Conservation (phyloP, 2,797 vertebrate species). For the Rhabdomys pumilio region DNA sequence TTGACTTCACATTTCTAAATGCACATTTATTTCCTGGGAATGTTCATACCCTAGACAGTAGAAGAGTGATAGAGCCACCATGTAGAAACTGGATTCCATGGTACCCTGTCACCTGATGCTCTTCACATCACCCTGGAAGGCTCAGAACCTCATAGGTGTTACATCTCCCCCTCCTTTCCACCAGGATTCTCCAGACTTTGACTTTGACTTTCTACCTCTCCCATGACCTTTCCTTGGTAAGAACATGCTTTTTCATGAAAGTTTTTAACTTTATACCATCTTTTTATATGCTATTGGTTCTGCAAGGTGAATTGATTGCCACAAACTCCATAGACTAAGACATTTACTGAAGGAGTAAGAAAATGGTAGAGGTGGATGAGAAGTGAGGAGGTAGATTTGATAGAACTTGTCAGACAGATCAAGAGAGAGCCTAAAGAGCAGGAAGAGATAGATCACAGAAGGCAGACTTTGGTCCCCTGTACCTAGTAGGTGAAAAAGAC, state of each 20-base stretch:
- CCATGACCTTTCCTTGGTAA: not conserved
- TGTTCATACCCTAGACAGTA: no score
- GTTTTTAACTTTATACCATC: not conserved
- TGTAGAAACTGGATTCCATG: not conserved
- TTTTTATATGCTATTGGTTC: not conserved
- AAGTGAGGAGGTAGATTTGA: no score
- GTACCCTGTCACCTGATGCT: not conserved
- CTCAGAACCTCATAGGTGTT: not conserved
- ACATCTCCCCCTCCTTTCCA: no score
- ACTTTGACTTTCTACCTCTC: not conserved
- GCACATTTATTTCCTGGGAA: not conserved
- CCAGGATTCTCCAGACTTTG: not conserved
- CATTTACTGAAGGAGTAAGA: not conserved
- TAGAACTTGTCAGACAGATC: not conserved
- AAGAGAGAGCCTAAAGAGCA: not conserved
- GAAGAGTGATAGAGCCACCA: not conserved
- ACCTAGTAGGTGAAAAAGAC: not conserved
- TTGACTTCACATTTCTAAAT: not conserved
- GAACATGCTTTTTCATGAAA: not conserved
- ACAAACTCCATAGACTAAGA: not conserved
- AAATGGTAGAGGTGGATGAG: not conserved
- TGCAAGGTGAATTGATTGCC: not conserved
- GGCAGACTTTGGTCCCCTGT: no score
- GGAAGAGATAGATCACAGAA: not conserved
- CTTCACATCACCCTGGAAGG: not conserved